Conservation (phyloP, 2,888 invertebrate species). For the Amphipoea lucens region DNA sequence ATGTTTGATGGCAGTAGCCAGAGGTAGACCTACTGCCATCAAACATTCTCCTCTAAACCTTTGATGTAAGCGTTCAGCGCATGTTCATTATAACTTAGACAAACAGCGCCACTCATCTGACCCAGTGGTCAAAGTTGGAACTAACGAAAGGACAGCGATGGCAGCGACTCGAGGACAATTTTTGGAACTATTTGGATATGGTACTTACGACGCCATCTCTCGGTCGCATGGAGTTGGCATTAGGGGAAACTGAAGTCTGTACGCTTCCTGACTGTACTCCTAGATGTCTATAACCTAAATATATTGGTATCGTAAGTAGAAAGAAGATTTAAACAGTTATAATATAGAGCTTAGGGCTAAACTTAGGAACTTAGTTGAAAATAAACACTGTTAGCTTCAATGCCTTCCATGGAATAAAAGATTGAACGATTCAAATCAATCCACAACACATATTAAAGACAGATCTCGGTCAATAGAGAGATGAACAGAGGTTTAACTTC, state of each 20-base stretch:
- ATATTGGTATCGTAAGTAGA: background rate
- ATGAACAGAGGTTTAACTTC: background rate
- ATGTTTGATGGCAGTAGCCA: background rate
- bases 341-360: background rate
- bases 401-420: background rate
- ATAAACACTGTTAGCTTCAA: background rate
- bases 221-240: background rate
- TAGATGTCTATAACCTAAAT: slow-evolving; percentile 39
- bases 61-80: background rate
- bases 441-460: background rate
- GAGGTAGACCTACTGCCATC: too few species aligned
- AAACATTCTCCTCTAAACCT: background rate
- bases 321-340: too few species aligned
- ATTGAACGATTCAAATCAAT: background rate
- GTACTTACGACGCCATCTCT: slow-evolving; percentile 40
- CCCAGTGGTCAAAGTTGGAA: background rate
- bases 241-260: background rate
- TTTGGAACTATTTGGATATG: background rate
- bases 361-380: background rate
- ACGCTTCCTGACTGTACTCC: slow-evolving; percentile 5
- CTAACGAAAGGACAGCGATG: background rate
- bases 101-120: background rate
- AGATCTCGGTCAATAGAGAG: background rate
- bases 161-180: background rate
- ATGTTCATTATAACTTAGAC: background rate